Percentiles rank a stretch among this genome's conserved stretches.
Conservation (phyloP, 1,140 invertebrate genomes). For the Mizuhopecten yessoensis region DNA sequence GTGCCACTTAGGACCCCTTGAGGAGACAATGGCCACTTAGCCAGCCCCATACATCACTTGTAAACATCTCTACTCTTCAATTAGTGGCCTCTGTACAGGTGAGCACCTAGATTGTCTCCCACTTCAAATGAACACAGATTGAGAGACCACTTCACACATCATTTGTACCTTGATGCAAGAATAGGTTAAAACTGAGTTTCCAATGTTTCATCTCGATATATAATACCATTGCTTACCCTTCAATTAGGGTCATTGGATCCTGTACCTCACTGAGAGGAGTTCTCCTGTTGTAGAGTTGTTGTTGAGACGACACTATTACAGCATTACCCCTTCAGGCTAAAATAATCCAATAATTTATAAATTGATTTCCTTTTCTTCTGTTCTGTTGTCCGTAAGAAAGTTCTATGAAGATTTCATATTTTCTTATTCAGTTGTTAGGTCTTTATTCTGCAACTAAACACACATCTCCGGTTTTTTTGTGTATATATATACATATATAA, state of each 20-base stretch:
- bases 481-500: too few species aligned
- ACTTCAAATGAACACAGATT: conserved; percentile 1
- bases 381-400: neutral
- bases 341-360: conserved; percentile 5
- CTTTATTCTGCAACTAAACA: conserved; percentile 25
- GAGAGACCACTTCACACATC: neutral
- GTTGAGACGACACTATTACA: neutral
- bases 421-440: neutral
- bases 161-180: neutral
- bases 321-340: neutral
- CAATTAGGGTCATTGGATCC: neutral
- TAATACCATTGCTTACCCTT: conserved; percentile 7
- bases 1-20: neutral
- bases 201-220: neutral
- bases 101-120: neutral
- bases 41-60: neutral
- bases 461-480: neutral
- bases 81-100: neutral
- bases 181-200: neutral
- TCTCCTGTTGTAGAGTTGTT: neutral
- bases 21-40: neutral
- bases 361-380: neutral
- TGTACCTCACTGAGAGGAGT: neutral
- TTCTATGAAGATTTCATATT: conserved; percentile 4
- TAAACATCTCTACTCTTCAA: conserved; percentile 34